These are phyloP conservation scores for Drosophila fuyamai DNA, from an alignment of 1,140 invertebrate species.

Conservation along the genomic window DNA sequence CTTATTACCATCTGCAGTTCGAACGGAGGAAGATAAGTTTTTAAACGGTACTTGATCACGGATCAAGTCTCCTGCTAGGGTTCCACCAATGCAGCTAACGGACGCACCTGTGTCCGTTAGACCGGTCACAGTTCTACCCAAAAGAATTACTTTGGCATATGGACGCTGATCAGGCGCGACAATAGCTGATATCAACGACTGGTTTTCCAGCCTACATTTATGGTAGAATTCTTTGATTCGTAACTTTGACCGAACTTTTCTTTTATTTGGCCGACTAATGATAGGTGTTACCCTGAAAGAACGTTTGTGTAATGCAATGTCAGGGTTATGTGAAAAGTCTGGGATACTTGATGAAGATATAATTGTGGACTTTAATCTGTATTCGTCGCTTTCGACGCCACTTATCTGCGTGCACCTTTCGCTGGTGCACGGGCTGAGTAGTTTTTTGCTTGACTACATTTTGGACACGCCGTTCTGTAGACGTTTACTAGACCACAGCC, in stretches of 20 bases:
- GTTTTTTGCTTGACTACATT: constrained; percentile 9
- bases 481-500: neutral
- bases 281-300: neutral
- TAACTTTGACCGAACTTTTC: constrained; percentile 4
- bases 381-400: constrained; percentile 9
- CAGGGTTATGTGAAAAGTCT: constrained; percentile 1
- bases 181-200: too few relatives aligned
- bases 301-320: neutral
- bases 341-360: neutral
- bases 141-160: too few relatives aligned
- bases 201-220: too few relatives aligned
- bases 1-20: neutral
- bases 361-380: neutral
- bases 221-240: neutral
- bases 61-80: neutral
- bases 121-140: too few relatives aligned
- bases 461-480: neutral
- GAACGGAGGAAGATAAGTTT: too few relatives aligned
- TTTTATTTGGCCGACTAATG: neutral
- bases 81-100: constrained; percentile 3
- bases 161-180: too few relatives aligned
- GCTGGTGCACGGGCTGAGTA: constrained; percentile 1
- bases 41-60: neutral
- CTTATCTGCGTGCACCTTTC: constrained; percentile 5
- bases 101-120: constrained; percentile 5